Conservation (phyloP, 2,113 vertebrate species). For the Meleagris gallopavo region DNA sequence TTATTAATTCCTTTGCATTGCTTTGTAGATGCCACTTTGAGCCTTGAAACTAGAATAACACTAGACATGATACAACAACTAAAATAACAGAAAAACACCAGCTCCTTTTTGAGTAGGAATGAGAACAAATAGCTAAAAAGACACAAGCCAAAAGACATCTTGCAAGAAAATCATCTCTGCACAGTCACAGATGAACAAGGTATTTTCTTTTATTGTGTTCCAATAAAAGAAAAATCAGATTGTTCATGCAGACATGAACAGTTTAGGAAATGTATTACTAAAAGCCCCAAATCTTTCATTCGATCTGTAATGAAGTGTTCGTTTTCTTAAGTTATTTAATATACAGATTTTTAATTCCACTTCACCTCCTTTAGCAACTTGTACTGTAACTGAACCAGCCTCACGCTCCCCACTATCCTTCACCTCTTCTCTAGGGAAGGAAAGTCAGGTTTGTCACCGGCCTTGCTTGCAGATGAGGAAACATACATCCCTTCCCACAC, state of each 20-base stretch:
- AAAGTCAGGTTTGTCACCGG: background rate
- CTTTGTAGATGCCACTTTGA: background rate
- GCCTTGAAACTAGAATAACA: background rate
- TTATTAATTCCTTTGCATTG: background rate
- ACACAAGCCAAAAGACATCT: background rate
- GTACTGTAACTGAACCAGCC: background rate
- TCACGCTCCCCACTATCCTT: background rate
- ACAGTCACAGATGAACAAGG: background rate
- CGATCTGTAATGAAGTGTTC: background rate
- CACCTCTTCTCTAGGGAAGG: background rate
- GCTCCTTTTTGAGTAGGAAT: background rate
- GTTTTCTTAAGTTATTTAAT: background rate
- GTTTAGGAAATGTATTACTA: background rate
- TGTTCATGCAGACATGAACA: background rate
- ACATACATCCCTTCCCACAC: rapidly evolving
- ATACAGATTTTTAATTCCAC: background rate
- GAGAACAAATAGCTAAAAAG: background rate
- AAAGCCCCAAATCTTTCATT: background rate
- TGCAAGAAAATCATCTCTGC: background rate
- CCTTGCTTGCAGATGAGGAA: background rate
- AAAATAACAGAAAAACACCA: background rate
- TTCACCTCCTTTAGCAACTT: background rate
- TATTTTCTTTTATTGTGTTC: background rate
- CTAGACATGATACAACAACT: background rate
- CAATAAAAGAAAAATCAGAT: background rate